phyloP scores from a whole-genome alignment of 2,113 vertebrate species.

The Uropsilus gracilis region DNA sequence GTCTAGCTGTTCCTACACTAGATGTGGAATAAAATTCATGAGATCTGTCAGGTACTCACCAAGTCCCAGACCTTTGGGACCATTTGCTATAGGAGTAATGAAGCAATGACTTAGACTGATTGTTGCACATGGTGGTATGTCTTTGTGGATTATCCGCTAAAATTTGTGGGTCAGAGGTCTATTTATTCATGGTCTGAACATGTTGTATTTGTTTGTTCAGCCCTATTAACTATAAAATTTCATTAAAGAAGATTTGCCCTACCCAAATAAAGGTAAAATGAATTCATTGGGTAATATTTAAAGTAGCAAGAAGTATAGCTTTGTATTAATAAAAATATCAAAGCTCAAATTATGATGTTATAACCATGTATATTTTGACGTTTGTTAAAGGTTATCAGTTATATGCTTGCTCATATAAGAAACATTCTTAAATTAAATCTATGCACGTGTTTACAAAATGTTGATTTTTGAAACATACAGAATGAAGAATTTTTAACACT shows the following conservation, averaged over 20 bases:
- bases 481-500: not conserved
- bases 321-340: constrained; percentile 3
- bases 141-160: not conserved
- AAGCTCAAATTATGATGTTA: not conserved
- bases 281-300: not conserved
- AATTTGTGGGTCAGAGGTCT: not conserved
- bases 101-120: not conserved
- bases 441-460: not conserved
- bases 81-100: not conserved
- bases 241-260: not conserved
- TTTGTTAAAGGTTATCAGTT: not conserved
- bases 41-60: not conserved
- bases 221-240: not conserved
- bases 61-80: not conserved
- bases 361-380: not conserved
- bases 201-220: not conserved
- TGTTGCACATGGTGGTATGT: not conserved
- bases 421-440: not conserved
- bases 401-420: not conserved
- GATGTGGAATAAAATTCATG: not conserved
- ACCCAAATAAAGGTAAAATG: not conserved
- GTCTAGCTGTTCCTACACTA: not conserved
- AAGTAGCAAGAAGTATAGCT: not conserved
- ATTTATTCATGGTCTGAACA: not conserved
- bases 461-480: not conserved